Evolutionary conservation across 2,113 vertebrate genomes (phyloP), one percentile per base, ranked within the genome.

Genomic region (Ochotona curzoniae): DNA sequence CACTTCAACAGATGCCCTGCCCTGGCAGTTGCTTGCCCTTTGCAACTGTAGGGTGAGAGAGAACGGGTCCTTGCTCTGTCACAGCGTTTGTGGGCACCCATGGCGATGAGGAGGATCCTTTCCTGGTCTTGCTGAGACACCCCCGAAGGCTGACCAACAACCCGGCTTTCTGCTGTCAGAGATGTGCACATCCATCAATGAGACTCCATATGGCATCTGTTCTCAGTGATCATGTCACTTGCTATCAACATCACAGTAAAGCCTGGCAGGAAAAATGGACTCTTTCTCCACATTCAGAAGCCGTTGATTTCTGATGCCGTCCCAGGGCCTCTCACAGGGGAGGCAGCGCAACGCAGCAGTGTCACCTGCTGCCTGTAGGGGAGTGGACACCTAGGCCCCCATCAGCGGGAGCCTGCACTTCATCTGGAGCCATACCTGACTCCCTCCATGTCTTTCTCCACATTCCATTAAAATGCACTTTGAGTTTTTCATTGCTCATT

Each of bases 151-250:
- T 78, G 30, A 66, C 92, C 93, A 96, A 70, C 97, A 90, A 80
- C 91, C 93, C 44, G 89, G 82, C 92, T 96, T 95, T 82, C 95
- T 97, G 93, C 97, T 97, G 95, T 70, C 97, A 95, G 97, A 96
- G 96, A 95, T 95, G 78, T 95, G 94, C 95, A 76, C 47, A 28
- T 93, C 97, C 96, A 80, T 88, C 98, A 94, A 15, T 5, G 57
- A 38, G 90, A 96, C 94, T 82, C 94, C 92, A 96, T 75, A 91
- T 93, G 97, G 97, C 97, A 94, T 71, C 81, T 76, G 95, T 71
- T 97, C 93, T 73, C 97, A 95, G 76, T 12, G 90, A 89, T 75
- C 96, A 74, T 69, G 92, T 80, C 97, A 96, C 81, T 81, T 69
- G 85, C 9, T 67, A 94, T 25, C 96, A 93, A 64, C 3, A 28